A percentile compares a stretch with the other conserved stretches of the same genome.
These are phyloP conservation scores for Palythoa caribaeorum DNA, from an alignment of 92 coral and sea anemone genomes.

Conservation along the genomic window DNA sequence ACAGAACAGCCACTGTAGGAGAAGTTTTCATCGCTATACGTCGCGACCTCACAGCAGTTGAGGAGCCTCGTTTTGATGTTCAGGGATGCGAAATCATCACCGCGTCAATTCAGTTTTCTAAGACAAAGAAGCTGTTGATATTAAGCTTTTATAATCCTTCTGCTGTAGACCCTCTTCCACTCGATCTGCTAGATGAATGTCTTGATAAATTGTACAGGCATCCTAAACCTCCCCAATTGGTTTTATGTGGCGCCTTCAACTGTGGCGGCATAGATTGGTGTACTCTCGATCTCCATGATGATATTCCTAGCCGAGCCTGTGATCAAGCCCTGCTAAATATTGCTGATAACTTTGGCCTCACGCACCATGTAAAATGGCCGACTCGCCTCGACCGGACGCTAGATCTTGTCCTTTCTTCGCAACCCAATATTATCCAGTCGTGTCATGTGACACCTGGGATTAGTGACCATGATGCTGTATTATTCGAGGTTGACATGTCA, in stretches of 20 bases:
- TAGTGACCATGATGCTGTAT: constrained; percentile 57
- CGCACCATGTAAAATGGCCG: constrained; percentile 20
- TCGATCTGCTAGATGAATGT: background rate
- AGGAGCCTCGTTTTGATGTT: constrained; percentile 43
- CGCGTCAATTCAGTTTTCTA: constrained; percentile 52
- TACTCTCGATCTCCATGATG: constrained; percentile 53
- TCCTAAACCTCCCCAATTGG: constrained; percentile 27
- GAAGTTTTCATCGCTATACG: constrained; percentile 32
- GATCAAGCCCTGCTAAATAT: constrained; percentile 55
- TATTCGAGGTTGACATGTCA: constrained; percentile 51
- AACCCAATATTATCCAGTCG: constrained; percentile 49
- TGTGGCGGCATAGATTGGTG: constrained; percentile 53
- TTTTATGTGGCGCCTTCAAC: constrained; percentile 44
- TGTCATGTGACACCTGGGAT: constrained; percentile 65
- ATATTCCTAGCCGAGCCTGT: constrained; percentile 40
- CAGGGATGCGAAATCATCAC: constrained; percentile 44
- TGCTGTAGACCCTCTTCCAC: background rate
- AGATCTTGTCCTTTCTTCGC: constrained; percentile 58
- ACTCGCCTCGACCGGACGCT: constrained; percentile 37
- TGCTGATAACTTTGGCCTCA: constrained; percentile 53
- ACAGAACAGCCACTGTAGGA: background rate
- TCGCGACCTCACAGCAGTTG: constrained; percentile 34
- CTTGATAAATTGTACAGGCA: background rate
- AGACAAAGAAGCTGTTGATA: constrained; percentile 43
- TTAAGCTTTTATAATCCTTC: constrained; percentile 40